Evolutionary conservation across 1,140 invertebrate genomes (phyloP).

Genomic region (Charaxes varanes): DNA sequence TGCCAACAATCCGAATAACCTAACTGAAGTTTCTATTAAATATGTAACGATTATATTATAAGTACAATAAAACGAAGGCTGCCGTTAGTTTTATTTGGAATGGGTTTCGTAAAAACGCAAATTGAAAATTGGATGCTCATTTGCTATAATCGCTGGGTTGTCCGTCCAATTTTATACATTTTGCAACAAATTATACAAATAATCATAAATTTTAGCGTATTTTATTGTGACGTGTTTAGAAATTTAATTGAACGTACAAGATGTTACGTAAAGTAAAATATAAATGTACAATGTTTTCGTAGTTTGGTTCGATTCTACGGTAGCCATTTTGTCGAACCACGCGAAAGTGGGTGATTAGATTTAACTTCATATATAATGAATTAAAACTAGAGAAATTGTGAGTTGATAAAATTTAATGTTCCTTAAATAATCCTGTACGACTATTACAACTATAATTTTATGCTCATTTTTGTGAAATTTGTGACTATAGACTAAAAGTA

Average conservation of each 20-base stretch:
- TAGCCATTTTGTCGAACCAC: background rate
- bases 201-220: no score
- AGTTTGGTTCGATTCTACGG: no score
- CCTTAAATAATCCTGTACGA: background rate
- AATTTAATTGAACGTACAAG: no score
- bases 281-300: no score
- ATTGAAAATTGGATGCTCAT: constrained; percentile 59
- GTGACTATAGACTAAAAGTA: background rate
- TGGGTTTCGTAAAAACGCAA: constrained; percentile 26
- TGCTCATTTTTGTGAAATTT: background rate
- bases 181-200: no score
- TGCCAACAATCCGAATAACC: constrained; percentile 29
- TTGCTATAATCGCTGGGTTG: constrained; percentile 68
- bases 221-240: no score
- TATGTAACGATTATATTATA: constrained; percentile 41
- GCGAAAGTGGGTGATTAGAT: no score
- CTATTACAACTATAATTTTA: background rate
- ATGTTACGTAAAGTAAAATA: no score
- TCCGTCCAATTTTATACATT: constrained; percentile 72
- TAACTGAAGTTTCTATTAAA: constrained; percentile 44
- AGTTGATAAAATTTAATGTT: constrained; percentile 4
- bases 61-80: constrained; percentile 47
- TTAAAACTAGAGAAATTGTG: background rate
- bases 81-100: constrained; percentile 40
- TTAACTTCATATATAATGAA: background rate